phyloP scores from a whole-genome alignment of 2,797 vertebrate species.

The Trachurus trachurus region DNA sequence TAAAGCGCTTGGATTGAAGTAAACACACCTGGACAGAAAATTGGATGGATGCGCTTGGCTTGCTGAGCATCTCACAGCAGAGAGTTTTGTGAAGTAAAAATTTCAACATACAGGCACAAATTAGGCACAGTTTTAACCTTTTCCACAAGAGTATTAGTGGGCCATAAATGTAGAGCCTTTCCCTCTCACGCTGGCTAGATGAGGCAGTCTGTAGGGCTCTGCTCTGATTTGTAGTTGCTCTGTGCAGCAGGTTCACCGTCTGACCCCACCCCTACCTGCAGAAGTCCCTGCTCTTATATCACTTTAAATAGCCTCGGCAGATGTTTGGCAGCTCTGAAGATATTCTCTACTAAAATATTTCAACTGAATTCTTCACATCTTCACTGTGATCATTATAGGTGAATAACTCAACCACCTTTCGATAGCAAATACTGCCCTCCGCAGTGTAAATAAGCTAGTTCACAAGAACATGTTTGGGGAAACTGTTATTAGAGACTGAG shows the following conservation, averaged over 20 bases:
- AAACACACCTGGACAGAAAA: slow-evolving; percentile 15
- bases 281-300: background rate
- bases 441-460: slow-evolving; percentile 17
- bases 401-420: slow-evolving; percentile 1
- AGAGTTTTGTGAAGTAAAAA: background rate
- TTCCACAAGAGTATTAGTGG: background rate
- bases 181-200: slow-evolving; percentile 1
- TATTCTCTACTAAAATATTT: background rate
- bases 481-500: slow-evolving; percentile 13
- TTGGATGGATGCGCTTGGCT: background rate
- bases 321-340: background rate
- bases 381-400: background rate
- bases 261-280: background rate
- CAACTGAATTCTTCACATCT: background rate
- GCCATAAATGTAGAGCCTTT: background rate
- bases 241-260: background rate
- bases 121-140: background rate
- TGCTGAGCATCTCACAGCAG: background rate
- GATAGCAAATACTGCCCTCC: slow-evolving; percentile 4
- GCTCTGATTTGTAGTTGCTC: too few species aligned
- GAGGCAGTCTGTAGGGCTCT: background rate
- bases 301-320: background rate
- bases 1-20: background rate
- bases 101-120: background rate
- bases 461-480: slow-evolving; percentile 2